Base-by-base conservation (phyloP, 2,797 vertebrate genomes). In the Spea hammondii region DNA sequence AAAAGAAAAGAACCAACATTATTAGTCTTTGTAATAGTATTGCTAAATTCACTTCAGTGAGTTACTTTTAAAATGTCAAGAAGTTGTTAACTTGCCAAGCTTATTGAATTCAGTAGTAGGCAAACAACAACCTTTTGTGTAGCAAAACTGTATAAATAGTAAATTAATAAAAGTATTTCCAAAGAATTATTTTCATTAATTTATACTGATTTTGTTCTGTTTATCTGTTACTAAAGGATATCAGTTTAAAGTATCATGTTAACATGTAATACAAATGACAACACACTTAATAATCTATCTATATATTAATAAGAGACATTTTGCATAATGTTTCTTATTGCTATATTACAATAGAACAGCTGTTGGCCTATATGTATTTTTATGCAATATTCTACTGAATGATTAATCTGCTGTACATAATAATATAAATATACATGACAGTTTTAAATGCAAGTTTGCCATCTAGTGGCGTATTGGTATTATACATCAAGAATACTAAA, bases 121-220 rank as follows among this genome's bases (percentile, higher is more conserved):
- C 3, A 11, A 11, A 57, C 11, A 57, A 57, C 11, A 57, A 57
- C 12, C 4, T 4, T 57, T 11, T 57, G 55, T 64, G 32, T 44
- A 64, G n/a, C 6, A 17, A 17, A 17, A 64, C 60, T 44, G 78
- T 72, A 68, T 87, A 89, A 89, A 84, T 88, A 87, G 90, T 90
- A 89, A 89, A 89, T 88, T 89, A 91, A 89, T 89, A 89, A 91
- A 89, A 90, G 83, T 90, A 89, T 88, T 86, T 89, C 88, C 89
- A 90, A 89, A 89, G 87, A 88, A 89, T 87, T 83, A 85, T 86
- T 91, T 92, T 89, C 89, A 91, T 92, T 92, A 90, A 90, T 91
- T 91, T 87, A 82, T 86, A 89, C 86, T 85, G 85, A 89, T 91
- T 89, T 88, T 87, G 85, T 87, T 89, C 86, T 85, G 89, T 89